These are phyloP conservation scores for Scomber colias DNA, from an alignment of 2,113 vertebrate species.

Conservation along the genomic window DNA sequence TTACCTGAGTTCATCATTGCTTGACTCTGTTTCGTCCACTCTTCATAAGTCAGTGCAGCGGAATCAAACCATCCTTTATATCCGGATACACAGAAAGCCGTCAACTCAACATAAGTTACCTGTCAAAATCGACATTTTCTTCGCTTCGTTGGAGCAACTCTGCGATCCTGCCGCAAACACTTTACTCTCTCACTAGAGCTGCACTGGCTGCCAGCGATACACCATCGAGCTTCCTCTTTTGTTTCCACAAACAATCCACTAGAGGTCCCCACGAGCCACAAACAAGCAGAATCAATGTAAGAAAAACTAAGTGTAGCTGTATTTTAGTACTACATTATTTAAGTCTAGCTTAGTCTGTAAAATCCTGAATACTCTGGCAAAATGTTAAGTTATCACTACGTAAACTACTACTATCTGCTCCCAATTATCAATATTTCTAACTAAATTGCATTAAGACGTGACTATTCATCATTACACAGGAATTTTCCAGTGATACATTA, in stretches of 20 bases:
- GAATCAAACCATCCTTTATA: neutral
- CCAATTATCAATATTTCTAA: neutral
- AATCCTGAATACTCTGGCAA: neutral
- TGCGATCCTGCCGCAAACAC: neutral
- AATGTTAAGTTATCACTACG: neutral
- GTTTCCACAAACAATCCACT: constrained; percentile 21
- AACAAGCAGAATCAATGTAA: too few species aligned
- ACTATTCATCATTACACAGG: neutral
- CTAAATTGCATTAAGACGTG: neutral
- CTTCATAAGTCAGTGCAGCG: neutral
- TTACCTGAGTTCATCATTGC: constrained; percentile 71
- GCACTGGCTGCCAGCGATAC: constrained; percentile 1
- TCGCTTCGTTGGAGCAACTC: neutral
- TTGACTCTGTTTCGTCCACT: neutral
- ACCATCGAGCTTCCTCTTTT: constrained; percentile 10
- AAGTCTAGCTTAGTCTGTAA: neutral
- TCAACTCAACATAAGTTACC: neutral
- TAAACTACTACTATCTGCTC: neutral
- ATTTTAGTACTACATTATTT: neutral
- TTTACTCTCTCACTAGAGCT: neutral
- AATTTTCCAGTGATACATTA: neutral
- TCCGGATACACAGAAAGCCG: neutral
- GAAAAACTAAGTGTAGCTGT: fast-evolving
- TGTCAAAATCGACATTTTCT: neutral
- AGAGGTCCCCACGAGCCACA: constrained; percentile 45